Base-by-base conservation (phyloP, 2,113 vertebrate species). In the Actinemys pallida region DNA sequence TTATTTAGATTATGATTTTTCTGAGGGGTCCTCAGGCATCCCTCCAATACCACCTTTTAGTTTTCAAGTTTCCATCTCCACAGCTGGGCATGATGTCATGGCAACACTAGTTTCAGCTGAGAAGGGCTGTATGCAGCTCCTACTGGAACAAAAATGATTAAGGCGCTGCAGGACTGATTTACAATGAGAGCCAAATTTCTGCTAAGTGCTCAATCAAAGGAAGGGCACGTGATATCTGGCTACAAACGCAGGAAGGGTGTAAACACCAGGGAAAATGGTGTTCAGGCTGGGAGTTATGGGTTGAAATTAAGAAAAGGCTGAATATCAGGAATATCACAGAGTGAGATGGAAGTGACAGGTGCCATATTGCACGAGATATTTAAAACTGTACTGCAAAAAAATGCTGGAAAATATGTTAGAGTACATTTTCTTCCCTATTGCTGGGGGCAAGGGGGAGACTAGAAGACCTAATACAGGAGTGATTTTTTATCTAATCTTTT, bases 41-140 rank as follows among this genome's bases (percentile, higher is more conserved):
- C 10, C 24, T 17, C n/a, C n/a, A 19, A 9, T 22, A 72, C 17
- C 19, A 39, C n/a, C 24, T 2, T 14, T 42, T 22, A n/a, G 35
- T 50, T 14, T 13, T 20, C 10, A 4, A 0, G 0, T 76, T 69
- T 81, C 11, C 24, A 57, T 49, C 1, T 9, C 0, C 50, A 79
- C 49, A 5, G 25, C 50, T 54, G 50, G 65, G 5, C 84, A 2
- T 27, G 50, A n/a, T 89, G 35, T 14, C 79, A 86, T 59, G 47
- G 42, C 20, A 78, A 57, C 27, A 3, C 42, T 88, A 39, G 42
- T n/a, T 69, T 56, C 75, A 39, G 31, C 29, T 0, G 2, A 62
- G 42, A 69, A 83, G 13, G 52, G 13, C 47, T 65, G 49, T 17
- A 53, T 7, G 19, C 0, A 0, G 8, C 92, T 86, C n/a, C 5